Evolutionary conservation across 2,797 vertebrate genomes (phyloP).

Genomic region (Mycteria americana): DNA sequence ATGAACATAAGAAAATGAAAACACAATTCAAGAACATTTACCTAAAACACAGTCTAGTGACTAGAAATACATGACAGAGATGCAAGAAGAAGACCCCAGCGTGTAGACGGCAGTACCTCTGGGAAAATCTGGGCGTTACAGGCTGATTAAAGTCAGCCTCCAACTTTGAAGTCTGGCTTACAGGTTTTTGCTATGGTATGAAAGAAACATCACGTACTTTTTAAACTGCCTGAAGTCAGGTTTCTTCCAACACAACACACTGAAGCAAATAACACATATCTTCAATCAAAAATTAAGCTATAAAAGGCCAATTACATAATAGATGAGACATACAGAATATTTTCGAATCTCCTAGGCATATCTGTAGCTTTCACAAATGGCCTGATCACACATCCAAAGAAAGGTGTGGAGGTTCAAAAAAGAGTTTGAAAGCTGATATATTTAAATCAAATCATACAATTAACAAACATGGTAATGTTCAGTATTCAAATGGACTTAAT

Average conservation of each 20-base stretch:
- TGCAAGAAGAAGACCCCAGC: neutral
- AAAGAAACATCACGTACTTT: neutral
- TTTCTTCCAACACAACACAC: neutral
- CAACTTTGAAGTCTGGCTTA: neutral
- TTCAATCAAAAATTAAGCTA: neutral
- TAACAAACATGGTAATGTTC: neutral
- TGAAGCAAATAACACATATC: neutral
- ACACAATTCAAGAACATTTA: neutral
- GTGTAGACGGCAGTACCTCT: neutral
- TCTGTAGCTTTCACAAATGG: neutral
- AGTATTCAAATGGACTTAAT: neutral
- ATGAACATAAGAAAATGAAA: neutral
- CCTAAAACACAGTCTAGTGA: neutral
- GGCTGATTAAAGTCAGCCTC: neutral
- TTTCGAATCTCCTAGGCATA: neutral
- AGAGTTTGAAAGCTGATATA: neutral
- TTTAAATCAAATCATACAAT: neutral
- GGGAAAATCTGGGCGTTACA: neutral
- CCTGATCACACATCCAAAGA: neutral
- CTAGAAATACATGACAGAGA: neutral
- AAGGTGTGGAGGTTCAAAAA: neutral
- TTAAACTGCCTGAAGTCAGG: slow-evolving; percentile 13
- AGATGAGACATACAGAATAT: neutral
- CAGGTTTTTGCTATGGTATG: neutral
- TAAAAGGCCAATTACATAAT: neutral